Evolutionary conservation across 2,888 invertebrate genomes (phyloP).

Genomic region (Oligia latruncula): DNA sequence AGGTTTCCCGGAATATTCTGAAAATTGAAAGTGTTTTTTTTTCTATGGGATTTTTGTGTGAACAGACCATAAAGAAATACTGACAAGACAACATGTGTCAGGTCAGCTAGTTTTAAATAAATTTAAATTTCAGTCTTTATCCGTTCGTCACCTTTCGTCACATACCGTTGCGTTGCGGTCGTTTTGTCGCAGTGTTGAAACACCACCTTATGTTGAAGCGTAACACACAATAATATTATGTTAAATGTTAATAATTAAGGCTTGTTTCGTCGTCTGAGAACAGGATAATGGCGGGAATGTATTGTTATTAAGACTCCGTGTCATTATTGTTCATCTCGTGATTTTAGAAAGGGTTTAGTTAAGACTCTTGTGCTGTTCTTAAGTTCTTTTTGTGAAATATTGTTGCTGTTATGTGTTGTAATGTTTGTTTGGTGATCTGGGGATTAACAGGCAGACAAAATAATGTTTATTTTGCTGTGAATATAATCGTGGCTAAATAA

Average conservation of each 20-base stretch:
- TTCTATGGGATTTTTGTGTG: not conserved
- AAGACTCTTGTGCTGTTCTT: slow-evolving; percentile 17
- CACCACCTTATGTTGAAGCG: slow-evolving; percentile 27
- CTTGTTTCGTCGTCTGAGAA: slow-evolving; percentile 50
- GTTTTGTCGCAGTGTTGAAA: slow-evolving; percentile 18
- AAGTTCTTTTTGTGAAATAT: slow-evolving; percentile 38
- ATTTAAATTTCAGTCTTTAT: slow-evolving; percentile 1
- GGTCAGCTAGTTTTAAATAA: not conserved
- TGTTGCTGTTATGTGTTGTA: not conserved
- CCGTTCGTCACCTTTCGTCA: not conserved
- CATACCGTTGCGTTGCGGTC: not conserved
- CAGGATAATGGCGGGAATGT: slow-evolving; percentile 57
- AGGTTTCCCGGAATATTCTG: not conserved
- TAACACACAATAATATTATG: slow-evolving; percentile 60
- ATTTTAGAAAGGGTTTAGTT: slow-evolving; percentile 39
- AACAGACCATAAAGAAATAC: not conserved
- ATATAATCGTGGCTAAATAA: slow-evolving; percentile 5
- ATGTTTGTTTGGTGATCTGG: slow-evolving; percentile 7
- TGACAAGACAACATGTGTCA: not conserved
- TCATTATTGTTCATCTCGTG: slow-evolving; percentile 25
- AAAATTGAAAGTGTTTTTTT: too few relatives aligned
- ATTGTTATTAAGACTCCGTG: slow-evolving; percentile 45
- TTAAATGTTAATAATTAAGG: slow-evolving; percentile 63
- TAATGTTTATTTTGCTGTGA: not conserved
- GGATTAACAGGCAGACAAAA: slow-evolving; percentile 13